These are phyloP conservation scores for Haliclystus octoradiatus DNA, from an alignment of 30 jellyfish, hydroid and myxozoan species.

Conservation along the genomic window DNA sequence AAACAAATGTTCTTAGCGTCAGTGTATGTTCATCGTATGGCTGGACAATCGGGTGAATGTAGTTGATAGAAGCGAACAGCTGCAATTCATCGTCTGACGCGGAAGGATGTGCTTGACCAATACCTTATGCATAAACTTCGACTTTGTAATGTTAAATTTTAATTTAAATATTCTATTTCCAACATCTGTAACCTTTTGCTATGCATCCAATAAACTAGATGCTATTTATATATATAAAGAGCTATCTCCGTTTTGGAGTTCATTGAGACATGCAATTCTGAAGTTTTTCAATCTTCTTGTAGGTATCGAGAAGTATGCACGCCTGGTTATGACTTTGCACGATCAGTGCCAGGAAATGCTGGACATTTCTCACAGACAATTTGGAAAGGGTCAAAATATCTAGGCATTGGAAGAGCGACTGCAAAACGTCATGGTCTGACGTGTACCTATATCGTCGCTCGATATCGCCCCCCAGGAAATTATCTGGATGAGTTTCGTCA, in stretches of 20 bases:
- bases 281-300: not conserved
- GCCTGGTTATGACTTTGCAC: not conserved
- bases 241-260: not conserved
- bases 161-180: no score
- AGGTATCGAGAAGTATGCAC: not conserved
- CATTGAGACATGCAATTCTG: not conserved
- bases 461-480: slow-evolving; percentile 58
- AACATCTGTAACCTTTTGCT: no score
- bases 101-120: no score
- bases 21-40: no score
- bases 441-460: slow-evolving; percentile 53
- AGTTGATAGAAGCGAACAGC: no score
- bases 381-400: not conserved
- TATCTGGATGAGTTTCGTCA: not conserved
- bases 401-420: not conserved
- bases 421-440: not conserved
- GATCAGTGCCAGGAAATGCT: not conserved
- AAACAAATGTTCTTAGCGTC: no score
- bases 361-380: not conserved
- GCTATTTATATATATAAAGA: no score
- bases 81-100: no score
- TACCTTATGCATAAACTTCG: no score
- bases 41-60: no score
- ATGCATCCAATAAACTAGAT: no score
- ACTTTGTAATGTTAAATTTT: no score